Conservation (phyloP, 1,140 invertebrate species). For the Vanessa atalanta region DNA sequence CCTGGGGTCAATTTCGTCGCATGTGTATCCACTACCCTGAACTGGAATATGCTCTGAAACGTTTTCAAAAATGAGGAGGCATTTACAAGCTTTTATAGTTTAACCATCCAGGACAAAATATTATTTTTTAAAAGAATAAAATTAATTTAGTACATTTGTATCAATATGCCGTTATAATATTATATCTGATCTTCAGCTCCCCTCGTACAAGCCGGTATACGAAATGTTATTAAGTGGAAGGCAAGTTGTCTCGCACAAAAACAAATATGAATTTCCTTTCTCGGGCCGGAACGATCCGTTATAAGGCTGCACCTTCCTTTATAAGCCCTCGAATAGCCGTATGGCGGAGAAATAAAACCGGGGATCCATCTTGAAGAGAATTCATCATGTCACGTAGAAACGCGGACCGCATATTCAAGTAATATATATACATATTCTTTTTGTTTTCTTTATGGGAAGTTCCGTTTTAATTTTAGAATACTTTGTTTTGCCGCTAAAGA, state of each 20-base stretch:
- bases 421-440: conserved; percentile 25
- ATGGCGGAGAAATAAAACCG: conserved; percentile 37
- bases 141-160: too few relatives aligned
- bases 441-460: conserved; percentile 12
- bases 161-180: not conserved
- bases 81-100: too few relatives aligned
- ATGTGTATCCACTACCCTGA: too few relatives aligned
- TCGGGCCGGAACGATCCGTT: conserved; percentile 29
- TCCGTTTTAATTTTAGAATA: not conserved
- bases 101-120: too few relatives aligned
- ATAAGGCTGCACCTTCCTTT: conserved; percentile 36
- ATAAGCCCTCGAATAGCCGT: conserved; percentile 36
- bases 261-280: conserved; percentile 36
- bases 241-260: conserved; percentile 19
- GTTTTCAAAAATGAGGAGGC: too few relatives aligned
- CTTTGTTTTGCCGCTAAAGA: not conserved
- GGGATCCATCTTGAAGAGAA: conserved; percentile 35
- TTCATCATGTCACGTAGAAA: conserved; percentile 40
- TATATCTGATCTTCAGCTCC: not conserved
- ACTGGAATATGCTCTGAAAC: too few relatives aligned
- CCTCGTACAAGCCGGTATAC: not conserved
- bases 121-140: too few relatives aligned
- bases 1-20: too few relatives aligned
- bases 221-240: conserved; percentile 19
- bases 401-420: conserved; percentile 32